Conservation (phyloP, 2,888 invertebrate species). For the Willowsia nigromaculata region DNA sequence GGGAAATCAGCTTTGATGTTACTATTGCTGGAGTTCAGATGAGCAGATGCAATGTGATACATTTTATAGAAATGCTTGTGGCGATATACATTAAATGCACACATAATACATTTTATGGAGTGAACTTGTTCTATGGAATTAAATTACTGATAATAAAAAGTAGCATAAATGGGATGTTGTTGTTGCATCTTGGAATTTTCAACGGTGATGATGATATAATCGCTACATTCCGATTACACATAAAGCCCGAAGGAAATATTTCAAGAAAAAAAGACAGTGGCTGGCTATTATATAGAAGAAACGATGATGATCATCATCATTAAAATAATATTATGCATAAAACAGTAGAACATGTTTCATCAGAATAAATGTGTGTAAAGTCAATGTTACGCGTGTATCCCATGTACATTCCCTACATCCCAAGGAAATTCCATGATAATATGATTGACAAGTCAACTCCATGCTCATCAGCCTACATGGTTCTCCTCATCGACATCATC, state of each 20-base stretch:
- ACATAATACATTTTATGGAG: background rate
- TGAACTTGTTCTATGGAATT: constrained; percentile 39
- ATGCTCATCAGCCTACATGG: background rate
- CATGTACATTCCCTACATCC: background rate
- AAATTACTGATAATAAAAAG: constrained; percentile 20
- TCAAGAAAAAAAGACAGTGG: constrained; percentile 19
- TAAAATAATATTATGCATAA: constrained; percentile 23
- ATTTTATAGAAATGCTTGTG: background rate
- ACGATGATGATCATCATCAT: background rate
- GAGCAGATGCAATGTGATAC: background rate
- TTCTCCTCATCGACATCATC: constrained; percentile 3
- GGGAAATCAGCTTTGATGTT: background rate
- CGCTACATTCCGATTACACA: constrained; percentile 14
- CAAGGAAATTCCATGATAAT: constrained; percentile 55
- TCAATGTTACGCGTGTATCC: background rate
- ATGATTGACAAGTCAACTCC: constrained; percentile 49
- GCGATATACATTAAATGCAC: background rate
- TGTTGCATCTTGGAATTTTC: constrained; percentile 53
- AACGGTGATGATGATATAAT: constrained; percentile 4
- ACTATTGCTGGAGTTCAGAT: background rate
- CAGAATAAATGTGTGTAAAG: constrained; percentile 9
- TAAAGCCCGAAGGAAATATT: constrained; percentile 45
- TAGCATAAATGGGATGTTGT: constrained; percentile 19
- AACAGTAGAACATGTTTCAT: constrained; percentile 10
- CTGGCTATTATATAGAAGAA: background rate